A percentile compares a stretch with the other conserved stretches of the same genome.
These are phyloP conservation scores for Hoplostethus atlanticus DNA, from an alignment of 2,797 vertebrate species.

Conservation along the genomic window DNA sequence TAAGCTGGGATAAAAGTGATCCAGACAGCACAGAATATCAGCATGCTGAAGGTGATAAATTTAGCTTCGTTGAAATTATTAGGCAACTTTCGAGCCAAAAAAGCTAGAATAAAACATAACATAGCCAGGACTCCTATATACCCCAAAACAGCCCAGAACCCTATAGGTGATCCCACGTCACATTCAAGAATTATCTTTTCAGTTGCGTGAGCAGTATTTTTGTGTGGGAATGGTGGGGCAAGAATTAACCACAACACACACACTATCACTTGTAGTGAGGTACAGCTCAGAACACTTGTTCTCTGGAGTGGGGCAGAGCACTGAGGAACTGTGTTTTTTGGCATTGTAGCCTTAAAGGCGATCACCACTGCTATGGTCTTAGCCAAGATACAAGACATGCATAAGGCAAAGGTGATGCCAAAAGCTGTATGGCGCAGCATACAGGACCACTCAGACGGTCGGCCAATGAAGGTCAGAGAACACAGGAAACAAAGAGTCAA, in stretches of 20 bases:
- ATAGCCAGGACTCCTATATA: constrained; percentile 80
- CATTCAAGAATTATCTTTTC: constrained; percentile 83
- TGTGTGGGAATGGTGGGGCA: constrained; percentile 75
- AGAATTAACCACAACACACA: constrained; percentile 78
- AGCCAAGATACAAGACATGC: constrained; percentile 74
- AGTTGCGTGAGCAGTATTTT: constrained; percentile 65
- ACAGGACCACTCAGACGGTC: constrained; percentile 69
- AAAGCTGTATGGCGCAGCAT: constrained; percentile 73
- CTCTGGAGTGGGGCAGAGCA: constrained; percentile 77
- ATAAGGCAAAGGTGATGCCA: constrained; percentile 73
- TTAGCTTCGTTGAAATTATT: constrained; percentile 86
- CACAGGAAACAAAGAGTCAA: constrained; percentile 73
- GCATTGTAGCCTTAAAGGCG: constrained; percentile 68
- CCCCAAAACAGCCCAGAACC: constrained; percentile 80
- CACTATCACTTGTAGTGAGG: constrained; percentile 76
- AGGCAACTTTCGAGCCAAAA: constrained; percentile 81
- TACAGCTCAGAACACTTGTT: constrained; percentile 76
- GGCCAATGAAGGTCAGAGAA: constrained; percentile 74
- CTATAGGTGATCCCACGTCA: constrained; percentile 77
- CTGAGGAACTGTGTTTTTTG: constrained; percentile 64
- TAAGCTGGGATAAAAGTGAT: constrained; percentile 83
- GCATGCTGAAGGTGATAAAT: constrained; percentile 84
- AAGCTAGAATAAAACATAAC: constrained; percentile 78
- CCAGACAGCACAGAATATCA: constrained; percentile 85
- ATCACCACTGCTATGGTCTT: constrained; percentile 75